Conservation (phyloP, 1,140 invertebrate species). For the Brachionus paranguensis region DNA sequence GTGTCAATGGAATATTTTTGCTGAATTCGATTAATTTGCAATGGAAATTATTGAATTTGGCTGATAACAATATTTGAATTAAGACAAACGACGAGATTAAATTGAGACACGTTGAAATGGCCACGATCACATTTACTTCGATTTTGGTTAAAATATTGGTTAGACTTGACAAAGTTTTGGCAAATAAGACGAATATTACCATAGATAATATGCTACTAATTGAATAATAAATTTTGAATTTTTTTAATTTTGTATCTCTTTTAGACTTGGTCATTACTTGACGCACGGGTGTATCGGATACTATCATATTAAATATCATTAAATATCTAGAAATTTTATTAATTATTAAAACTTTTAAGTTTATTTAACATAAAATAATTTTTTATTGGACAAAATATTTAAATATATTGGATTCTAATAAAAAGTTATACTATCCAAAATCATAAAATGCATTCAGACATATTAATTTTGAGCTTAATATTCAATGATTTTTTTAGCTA, state of each 20-base stretch:
- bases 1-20: background rate
- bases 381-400: too few relatives aligned
- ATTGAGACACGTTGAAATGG: background rate
- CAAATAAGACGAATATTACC: background rate
- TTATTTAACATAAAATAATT: too few relatives aligned
- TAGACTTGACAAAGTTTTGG: background rate
- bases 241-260: background rate
- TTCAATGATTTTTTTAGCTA: too few relatives aligned
- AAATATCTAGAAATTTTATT: background rate
- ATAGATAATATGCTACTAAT: background rate
- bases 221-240: background rate
- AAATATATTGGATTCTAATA: too few relatives aligned
- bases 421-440: too few relatives aligned
- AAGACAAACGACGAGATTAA: background rate
- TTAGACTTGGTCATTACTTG: background rate
- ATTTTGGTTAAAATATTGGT: background rate
- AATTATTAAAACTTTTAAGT: too few relatives aligned
- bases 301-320: background rate
- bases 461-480: too few relatives aligned
- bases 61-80: background rate
- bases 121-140: background rate
- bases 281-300: background rate
- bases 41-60: background rate
- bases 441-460: too few relatives aligned
- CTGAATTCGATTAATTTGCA: background rate